Base-by-base conservation (phyloP, 2,113 vertebrate species). In the Eulemur rufifrons region DNA sequence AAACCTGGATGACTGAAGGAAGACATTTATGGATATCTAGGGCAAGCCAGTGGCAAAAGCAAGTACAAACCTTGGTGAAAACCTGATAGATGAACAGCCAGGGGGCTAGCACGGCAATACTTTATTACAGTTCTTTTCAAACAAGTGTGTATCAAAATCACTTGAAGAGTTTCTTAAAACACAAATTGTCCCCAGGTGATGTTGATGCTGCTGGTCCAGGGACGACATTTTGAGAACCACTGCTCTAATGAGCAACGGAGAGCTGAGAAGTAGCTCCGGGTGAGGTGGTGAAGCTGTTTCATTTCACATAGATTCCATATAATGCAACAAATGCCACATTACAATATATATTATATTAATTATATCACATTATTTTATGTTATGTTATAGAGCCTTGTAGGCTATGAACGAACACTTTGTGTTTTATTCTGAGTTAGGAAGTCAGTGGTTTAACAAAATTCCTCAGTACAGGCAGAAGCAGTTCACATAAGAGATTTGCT, bases 401-500 rank as follows among this genome's bases (percentile, higher is more conserved):
- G 12, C 21, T 86, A 4, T 82, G 39, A 87, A 78, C 18, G 39
- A 87, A 78, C 18, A 64, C 10, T 56, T 59, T 27, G 11, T 54
- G 23, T 73, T 94, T 90, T 83, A 64, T 52, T 92, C 47, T 89
- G 85, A 82, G 17, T 76, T 93, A 89, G 14, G 32, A 78, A 91
- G 66, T 61, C 54, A 82, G 3, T 85, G 74, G 39, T 52, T 94
- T 86, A 86, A 37, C 14, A 73, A 25, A 42, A 95, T 82, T 82
- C 7, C 66, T 85, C 56, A 86, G 20, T 52, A 90, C 10, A 66
- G 8, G 2, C 17, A 45, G 23, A 74, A 64, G 13, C 29, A 64
- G 39, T 25, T 27, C 47, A 95, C 56, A 25, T 37, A 91, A 97
- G 66, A 90, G 4, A 78, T 66, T 69, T 66, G 12, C 59, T 90